Evolutionary conservation across 2,113 vertebrate species (phyloP).

Genomic region (Myrmecobius fasciatus): DNA sequence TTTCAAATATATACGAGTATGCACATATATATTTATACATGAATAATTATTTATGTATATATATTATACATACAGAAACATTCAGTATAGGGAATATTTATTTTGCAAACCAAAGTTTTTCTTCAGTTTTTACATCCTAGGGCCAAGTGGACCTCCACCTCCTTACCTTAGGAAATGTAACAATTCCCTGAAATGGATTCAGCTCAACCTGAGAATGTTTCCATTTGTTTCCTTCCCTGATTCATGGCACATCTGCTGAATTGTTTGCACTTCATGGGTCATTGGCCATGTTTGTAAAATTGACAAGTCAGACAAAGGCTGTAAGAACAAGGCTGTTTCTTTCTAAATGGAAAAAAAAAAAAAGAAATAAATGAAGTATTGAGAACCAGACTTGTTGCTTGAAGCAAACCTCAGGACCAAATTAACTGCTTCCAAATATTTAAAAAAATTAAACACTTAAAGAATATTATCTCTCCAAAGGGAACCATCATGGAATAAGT

Average conservation of each 20-base stretch:
- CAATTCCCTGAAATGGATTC: not conserved
- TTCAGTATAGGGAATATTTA: not conserved
- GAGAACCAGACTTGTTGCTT: not conserved
- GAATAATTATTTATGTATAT: too few species aligned
- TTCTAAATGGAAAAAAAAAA: conserved; percentile 25
- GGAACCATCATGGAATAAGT: not conserved
- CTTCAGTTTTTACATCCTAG: not conserved
- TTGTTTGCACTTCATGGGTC: conserved; percentile 43
- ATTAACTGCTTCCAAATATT: not conserved
- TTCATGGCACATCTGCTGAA: conserved; percentile 38
- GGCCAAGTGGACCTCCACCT: not conserved
- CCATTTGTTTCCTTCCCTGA: conserved; percentile 5
- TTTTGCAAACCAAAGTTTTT: conserved; percentile 14
- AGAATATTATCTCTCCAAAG: not conserved
- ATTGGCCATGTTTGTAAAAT: conserved; percentile 45
- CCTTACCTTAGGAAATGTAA: not conserved
- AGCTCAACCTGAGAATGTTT: conserved; percentile 23
- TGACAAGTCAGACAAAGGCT: conserved; percentile 21
- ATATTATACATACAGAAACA: not conserved
- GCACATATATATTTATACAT: not conserved
- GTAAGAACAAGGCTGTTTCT: conserved; percentile 32
- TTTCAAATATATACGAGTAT: not conserved
- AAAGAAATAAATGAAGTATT: not conserved
- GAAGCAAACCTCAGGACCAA: conserved; percentile 29
- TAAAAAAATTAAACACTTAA: conserved; percentile 27